These are phyloP conservation scores for Dipodomys merriami DNA, from an alignment of 2,113 vertebrate genomes.

Conservation along the genomic window DNA sequence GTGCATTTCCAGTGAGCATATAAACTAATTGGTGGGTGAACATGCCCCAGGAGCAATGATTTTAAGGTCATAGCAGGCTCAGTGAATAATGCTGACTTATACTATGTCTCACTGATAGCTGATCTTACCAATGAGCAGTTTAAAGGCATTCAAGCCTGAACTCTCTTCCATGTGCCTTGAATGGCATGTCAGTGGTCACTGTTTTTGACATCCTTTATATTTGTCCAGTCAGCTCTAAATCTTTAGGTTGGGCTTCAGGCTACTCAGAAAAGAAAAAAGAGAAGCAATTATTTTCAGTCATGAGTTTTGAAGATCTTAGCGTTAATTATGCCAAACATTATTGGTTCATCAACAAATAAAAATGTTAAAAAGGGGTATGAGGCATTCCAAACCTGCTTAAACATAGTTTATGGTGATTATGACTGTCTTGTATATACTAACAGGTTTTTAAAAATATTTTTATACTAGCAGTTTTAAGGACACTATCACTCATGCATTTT, in stretches of 20 bases:
- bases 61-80: conserved; percentile 94
- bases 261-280: conserved; percentile 93
- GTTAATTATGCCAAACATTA: conserved; percentile 94
- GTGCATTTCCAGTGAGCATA: conserved; percentile 88
- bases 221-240: conserved; percentile 96
- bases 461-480: conserved; percentile 53
- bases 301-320: conserved; percentile 93
- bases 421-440: conserved; percentile 77
- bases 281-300: conserved; percentile 97
- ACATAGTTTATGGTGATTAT: conserved; percentile 74
- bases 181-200: conserved; percentile 92
- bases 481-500: conserved; percentile 61
- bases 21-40: conserved; percentile 92
- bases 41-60: conserved; percentile 91
- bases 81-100: conserved; percentile 93
- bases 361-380: conserved; percentile 82
- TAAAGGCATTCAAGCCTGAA: conserved; percentile 92
- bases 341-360: conserved; percentile 90
- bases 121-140: conserved; percentile 93
- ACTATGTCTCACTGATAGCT: conserved; percentile 91
- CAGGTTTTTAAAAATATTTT: not conserved
- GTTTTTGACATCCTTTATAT: conserved; percentile 95
- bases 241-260: conserved; percentile 90
- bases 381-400: conserved; percentile 68
- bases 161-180: conserved; percentile 91